Base-by-base conservation (phyloP, 2,797 vertebrate genomes). In the Pteronotus mesoamericanus region DNA sequence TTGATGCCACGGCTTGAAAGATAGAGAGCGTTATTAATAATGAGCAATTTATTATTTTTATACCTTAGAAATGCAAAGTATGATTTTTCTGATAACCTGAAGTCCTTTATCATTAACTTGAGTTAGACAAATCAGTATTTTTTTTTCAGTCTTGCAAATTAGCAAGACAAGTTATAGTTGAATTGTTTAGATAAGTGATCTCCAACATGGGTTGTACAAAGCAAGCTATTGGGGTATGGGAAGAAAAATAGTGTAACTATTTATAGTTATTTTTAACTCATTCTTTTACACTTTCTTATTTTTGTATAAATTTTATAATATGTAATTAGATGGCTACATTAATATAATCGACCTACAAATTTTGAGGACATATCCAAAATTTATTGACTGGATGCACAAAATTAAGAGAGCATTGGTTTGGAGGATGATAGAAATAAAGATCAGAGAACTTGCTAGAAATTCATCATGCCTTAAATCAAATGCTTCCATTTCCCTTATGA, bases 51-150 rank as follows among this genome's bases (percentile, higher is more conserved):
- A 53, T 5, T 78, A 64, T 59, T 89, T 66, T 66, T 55, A 75
- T 16, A 69, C 19, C 29, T 57, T 91, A 86, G 11, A 94, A 94
- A 80, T 48, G 24, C 24, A 69, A 90, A 64, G 12, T 29, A 87
- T 64, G 37, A 6, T 84, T 80, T 92, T 94, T 34, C 79, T 53
- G 91, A 24, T 94, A 61, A 71, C 72, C 46, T 90, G 37, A 94
- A 89, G 69, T n/a, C 87, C 9, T 3, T 94, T 85, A 80, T 90
- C 37, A 87, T 4, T 96, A 92, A 92, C 19, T 84, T 94, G 18
- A 2, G 29, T 59, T 91, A 78, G 37, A 72, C 3, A 90, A 88
- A 86, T 83, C 18, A 55, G 18, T 79, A 74, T 72, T 32, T 74
- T 78, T 53, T 53, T 85, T 72, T 61, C 66, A 92, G 16, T 72